Evolutionary conservation across 2,113 vertebrate species (phyloP).

Genomic region (Nannobrachium achirus): DNA sequence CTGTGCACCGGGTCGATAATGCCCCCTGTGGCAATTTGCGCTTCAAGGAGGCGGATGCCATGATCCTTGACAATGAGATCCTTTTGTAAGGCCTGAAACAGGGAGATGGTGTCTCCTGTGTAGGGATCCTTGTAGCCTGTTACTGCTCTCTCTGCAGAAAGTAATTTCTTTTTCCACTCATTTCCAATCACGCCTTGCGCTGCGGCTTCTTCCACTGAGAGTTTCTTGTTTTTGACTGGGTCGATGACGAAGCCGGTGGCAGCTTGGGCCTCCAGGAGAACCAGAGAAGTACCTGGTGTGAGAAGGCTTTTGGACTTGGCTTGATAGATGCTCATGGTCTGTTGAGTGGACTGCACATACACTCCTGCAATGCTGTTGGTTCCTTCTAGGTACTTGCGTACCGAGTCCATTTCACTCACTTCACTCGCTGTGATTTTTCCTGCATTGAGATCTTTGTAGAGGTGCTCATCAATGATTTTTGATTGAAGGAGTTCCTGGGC

Average conservation of each 20-base stretch:
- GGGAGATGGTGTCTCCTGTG: conserved; percentile 27
- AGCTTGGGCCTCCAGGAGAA: conserved; percentile 83
- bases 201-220: conserved; percentile 80
- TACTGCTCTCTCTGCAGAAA: conserved; percentile 34
- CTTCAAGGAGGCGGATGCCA: conserved; percentile 22
- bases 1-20: conserved; percentile 76
- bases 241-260: conserved; percentile 83
- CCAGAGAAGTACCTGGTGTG: conserved; percentile 78
- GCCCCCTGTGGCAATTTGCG: conserved; percentile 73
- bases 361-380: conserved; percentile 74
- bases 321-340: conserved; percentile 77
- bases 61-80: conserved; percentile 20
- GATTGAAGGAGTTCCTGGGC: conserved; percentile 72
- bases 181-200: conserved; percentile 46
- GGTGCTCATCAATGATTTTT: conserved; percentile 69
- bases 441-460: conserved; percentile 50
- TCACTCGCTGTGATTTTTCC: conserved; percentile 38
- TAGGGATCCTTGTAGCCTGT: conserved; percentile 32
- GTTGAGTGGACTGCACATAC: conserved; percentile 68
- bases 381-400: conserved; percentile 74
- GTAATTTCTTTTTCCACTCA: conserved; percentile 23
- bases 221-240: conserved; percentile 74
- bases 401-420: conserved; percentile 60
- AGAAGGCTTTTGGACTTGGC: conserved; percentile 76
- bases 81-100: conserved; percentile 34